Conservation (phyloP, 2,797 vertebrate genomes). For the Todus mexicanus region DNA sequence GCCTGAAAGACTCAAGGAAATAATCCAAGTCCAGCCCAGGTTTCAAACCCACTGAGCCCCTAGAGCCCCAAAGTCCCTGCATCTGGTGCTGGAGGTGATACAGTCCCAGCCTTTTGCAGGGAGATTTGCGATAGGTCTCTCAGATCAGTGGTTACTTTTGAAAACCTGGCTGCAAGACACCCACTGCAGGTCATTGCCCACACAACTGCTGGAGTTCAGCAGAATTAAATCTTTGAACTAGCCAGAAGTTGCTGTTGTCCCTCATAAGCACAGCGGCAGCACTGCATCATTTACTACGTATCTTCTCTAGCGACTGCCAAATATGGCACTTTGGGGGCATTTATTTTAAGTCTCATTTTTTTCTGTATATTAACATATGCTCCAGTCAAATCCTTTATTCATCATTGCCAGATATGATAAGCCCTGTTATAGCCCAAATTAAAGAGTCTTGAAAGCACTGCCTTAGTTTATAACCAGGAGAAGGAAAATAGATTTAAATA, state of each 20-base stretch:
- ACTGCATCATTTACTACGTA: neutral
- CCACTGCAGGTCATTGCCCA: neutral
- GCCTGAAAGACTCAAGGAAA: neutral
- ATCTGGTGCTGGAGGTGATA: neutral
- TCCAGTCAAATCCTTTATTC: slow-evolving; percentile 19
- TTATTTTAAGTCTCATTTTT: slow-evolving; percentile 15
- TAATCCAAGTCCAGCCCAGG: neutral
- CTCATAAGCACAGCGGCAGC: neutral
- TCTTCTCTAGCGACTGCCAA: slow-evolving; percentile 23
- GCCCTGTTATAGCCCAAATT: slow-evolving; percentile 13
- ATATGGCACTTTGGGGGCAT: neutral
- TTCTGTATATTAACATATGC: slow-evolving; percentile 17
- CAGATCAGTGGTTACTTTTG: neutral
- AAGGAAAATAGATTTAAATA: neutral
- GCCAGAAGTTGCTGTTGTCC: neutral
- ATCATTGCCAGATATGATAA: neutral
- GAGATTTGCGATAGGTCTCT: neutral
- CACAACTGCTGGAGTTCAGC: neutral
- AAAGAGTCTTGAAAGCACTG: neutral
- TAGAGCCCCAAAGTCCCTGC: no score
- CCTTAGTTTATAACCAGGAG: neutral
- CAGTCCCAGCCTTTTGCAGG: neutral
- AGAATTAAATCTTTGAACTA: neutral
- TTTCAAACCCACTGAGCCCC: neutral
- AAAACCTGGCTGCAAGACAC: neutral